Evolutionary conservation across 2,797 vertebrate genomes (phyloP), one percentile per base, ranked within the genome.

Genomic region (Orientallactaga sibirica): DNA sequence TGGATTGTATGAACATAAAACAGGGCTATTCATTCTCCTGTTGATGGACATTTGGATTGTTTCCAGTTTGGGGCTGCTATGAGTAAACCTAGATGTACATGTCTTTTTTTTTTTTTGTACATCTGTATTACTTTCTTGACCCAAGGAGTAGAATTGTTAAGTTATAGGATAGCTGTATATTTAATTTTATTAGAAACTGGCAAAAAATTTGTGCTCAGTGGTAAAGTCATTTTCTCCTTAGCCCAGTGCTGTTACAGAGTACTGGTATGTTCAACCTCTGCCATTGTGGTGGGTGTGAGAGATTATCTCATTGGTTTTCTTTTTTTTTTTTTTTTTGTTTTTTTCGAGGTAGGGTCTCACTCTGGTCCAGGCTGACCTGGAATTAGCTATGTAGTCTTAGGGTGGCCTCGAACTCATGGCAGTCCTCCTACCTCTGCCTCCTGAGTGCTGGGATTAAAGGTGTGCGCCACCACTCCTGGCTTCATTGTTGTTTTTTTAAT

Each of bases 111-210:
- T 48, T 70, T 88, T 83, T 29, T 71, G 52, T 37, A 58, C 5
- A 11, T 70, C 5, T 5, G 2, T 83, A 64, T 71, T 86, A 83
- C 80, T 83, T 92, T 94, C 55, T 80, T 27, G 86, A 71, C 70
- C 43, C 52, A 80, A 88, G 55, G 25, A 86, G 67, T 64, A 3
- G 58, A 29, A 68, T 67, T 74, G 7, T n/a, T 67, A 11, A 52
- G 16, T 89, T 58, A 19, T 75, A 78, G 52, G 29, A 52, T 61
- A 84, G 1, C 7, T 37, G 0, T 62, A 9, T 88, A 3, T 79
- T 86, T 91, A 90, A 86, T 78, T 75, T 93, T 61, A 76, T 80
- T 48, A 94, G 86, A 84, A 87, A 33, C 61, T 86, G 12, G 8
- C 68, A 43, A 48, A 33, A 76, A n/a, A 10, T 62, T 55, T 86